Evolutionary conservation across 2,888 invertebrate genomes (phyloP).

Genomic region (Gibbula magus): DNA sequence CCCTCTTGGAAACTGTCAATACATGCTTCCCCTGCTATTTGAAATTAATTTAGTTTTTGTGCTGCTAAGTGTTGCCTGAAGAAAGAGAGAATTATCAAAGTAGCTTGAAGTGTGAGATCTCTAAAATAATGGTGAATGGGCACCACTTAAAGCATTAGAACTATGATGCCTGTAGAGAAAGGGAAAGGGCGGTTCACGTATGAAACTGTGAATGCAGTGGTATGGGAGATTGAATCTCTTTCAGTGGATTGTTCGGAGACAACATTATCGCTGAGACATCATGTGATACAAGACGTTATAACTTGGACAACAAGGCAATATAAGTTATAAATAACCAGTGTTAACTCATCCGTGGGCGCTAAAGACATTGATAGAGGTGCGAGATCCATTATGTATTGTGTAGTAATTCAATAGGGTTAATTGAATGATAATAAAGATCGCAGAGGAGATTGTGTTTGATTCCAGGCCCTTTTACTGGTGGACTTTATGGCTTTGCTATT

Average conservation of each 20-base stretch:
- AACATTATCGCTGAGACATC: neutral
- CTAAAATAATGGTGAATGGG: conserved; percentile 7
- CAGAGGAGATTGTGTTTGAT: too few species aligned
- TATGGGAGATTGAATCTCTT: neutral
- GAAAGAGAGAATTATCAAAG: neutral
- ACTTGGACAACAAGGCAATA: neutral
- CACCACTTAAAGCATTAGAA: neutral
- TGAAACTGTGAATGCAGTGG: neutral
- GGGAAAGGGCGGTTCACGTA: neutral
- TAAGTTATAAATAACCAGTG: neutral
- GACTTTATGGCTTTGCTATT: too few species aligned
- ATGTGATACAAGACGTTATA: neutral
- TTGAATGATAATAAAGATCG: neutral
- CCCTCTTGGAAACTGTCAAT: conserved; percentile 1
- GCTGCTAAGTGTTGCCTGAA: neutral
- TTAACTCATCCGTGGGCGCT: neutral
- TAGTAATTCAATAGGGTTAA: neutral
- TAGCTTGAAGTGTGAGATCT: conserved; percentile 11
- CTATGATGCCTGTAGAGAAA: neutral
- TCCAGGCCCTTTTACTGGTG: too few species aligned
- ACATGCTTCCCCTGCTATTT: neutral
- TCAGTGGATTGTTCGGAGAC: neutral
- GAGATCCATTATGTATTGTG: neutral
- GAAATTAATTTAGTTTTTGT: conserved; percentile 24
- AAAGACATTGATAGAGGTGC: neutral